These are phyloP conservation scores for Papilio aristodemus DNA, from an alignment of 1,140 invertebrate species.

Conservation along the genomic window DNA sequence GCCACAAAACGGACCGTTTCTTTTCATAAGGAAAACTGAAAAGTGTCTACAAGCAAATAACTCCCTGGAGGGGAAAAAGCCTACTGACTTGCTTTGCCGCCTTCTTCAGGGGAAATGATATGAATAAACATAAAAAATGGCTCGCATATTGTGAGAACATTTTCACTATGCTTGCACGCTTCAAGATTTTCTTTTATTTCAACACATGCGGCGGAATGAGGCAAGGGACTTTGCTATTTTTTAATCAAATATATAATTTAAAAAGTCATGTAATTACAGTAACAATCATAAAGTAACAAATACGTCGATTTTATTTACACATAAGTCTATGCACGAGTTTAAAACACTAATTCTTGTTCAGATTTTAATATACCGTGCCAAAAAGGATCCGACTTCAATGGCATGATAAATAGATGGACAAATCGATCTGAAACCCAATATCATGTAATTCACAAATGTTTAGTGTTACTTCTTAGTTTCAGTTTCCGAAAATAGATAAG, in stretches of 20 bases:
- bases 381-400: no score
- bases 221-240: not conserved
- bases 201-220: conserved; percentile 5
- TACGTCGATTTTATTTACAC: no score
- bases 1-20: conserved; percentile 78
- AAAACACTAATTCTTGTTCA: no score
- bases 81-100: conserved; percentile 72
- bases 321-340: no score
- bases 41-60: conserved; percentile 79
- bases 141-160: conserved; percentile 43
- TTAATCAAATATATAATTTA: conserved; percentile 17
- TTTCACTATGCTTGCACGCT: conserved; percentile 39
- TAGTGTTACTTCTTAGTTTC: no score
- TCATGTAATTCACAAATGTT: no score
- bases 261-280: not conserved
- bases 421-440: no score
- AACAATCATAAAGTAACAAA: no score
- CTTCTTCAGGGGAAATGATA: conserved; percentile 60
- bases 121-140: conserved; percentile 71
- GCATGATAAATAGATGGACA: not conserved
- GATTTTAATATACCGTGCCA: no score
- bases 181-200: conserved; percentile 28
- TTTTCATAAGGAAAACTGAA: conserved; percentile 79
- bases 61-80: conserved; percentile 75
- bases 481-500: no score